These are phyloP conservation scores for Epinotia brunnichana DNA, from an alignment of 2,888 invertebrate genomes.

Conservation along the genomic window DNA sequence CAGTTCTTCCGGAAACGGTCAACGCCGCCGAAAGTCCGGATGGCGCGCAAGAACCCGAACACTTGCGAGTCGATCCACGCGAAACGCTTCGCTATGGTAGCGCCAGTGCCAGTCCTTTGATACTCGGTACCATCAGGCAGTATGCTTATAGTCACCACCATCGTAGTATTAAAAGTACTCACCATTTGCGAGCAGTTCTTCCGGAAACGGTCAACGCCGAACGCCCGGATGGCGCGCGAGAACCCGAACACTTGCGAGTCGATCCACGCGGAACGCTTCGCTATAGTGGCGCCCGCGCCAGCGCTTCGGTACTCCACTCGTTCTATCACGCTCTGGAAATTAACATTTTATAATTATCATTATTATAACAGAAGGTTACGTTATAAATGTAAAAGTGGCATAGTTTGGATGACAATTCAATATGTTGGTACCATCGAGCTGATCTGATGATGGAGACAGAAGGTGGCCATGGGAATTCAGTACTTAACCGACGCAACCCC, in stretches of 20 bases:
- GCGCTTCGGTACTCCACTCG: slow-evolving; percentile 92
- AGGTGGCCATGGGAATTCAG: too few relatives aligned
- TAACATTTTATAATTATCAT: background rate
- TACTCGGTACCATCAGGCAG: slow-evolving; percentile 80
- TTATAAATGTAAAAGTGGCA: too few relatives aligned
- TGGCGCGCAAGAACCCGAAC: slow-evolving; percentile 88
- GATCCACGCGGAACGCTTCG: slow-evolving; percentile 93
- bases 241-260: slow-evolving; percentile 95
- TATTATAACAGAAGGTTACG: too few relatives aligned
- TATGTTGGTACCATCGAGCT: too few relatives aligned
- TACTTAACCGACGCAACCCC: too few relatives aligned
- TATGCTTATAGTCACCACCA: background rate
- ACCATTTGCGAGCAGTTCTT: slow-evolving; percentile 93
- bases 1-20: too few relatives aligned
- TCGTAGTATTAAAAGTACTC: slow-evolving; percentile 47
- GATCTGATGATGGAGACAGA: too few relatives aligned
- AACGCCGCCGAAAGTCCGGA: too few relatives aligned
- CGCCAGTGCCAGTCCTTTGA: slow-evolving; percentile 86
- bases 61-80: slow-evolving; percentile 96
- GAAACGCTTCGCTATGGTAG: slow-evolving; percentile 90
- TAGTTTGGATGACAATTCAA: too few relatives aligned
- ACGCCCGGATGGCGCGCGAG: slow-evolving; percentile 93
- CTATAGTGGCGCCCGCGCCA: slow-evolving; percentile 89
- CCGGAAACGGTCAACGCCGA: slow-evolving; percentile 94
- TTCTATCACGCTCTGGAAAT: slow-evolving; percentile 91